Evolutionary conservation across 2,888 invertebrate genomes (phyloP).

Genomic region (Strigamia transsilvanica): DNA sequence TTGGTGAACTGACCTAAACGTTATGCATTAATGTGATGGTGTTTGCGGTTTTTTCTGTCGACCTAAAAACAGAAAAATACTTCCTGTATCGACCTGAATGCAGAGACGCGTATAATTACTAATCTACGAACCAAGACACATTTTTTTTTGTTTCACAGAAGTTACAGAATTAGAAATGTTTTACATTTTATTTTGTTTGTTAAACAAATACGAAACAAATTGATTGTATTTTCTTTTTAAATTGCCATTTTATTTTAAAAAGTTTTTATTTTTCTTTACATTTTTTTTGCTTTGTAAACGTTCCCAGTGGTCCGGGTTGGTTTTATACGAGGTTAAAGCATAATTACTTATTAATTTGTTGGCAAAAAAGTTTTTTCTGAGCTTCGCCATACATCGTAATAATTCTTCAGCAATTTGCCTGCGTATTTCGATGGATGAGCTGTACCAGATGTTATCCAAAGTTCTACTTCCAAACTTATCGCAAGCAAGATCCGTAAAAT

Average conservation of each 20-base stretch:
- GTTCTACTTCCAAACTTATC: slow-evolving; percentile 24
- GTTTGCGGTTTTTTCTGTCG: too few relatives aligned
- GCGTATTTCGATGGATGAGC: neutral
- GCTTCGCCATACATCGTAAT: neutral
- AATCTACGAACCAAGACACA: too few relatives aligned
- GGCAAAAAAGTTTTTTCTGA: neutral
- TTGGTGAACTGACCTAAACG: too few relatives aligned
- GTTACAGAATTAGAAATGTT: too few relatives aligned
- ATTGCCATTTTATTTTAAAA: neutral
- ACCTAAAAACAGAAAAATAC: too few relatives aligned
- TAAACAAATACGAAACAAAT: too few relatives aligned
- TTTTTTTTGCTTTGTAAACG: neutral
- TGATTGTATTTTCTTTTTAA: too few relatives aligned
- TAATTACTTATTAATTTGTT: neutral
- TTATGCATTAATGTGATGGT: too few relatives aligned
- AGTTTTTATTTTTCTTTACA: neutral
- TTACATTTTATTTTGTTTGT: too few relatives aligned
- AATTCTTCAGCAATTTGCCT: neutral
- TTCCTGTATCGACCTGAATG: too few relatives aligned
- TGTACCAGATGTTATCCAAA: slow-evolving; percentile 15
- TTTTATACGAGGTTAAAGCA: neutral
- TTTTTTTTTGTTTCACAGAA: too few relatives aligned
- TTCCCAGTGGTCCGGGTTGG: neutral
- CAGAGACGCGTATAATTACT: too few relatives aligned
- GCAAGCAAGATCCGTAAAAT: slow-evolving; percentile 4